These are phyloP conservation scores for Sebastes alutus DNA, from an alignment of 2,797 vertebrate species.

Conservation along the genomic window DNA sequence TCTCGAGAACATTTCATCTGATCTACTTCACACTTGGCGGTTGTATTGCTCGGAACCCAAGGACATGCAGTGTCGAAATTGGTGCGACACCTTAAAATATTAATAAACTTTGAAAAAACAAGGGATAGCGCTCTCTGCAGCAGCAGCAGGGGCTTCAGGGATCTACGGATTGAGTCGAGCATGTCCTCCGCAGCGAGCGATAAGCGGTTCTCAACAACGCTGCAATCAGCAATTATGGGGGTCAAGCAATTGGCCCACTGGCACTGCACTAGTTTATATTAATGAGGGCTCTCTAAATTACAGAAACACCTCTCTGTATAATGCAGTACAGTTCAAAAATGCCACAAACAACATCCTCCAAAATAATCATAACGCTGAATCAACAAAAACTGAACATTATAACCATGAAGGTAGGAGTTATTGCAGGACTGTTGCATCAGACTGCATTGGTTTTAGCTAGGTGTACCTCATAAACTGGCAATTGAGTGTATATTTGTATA, in stretches of 20 bases:
- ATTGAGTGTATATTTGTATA: slow-evolving; percentile 17
- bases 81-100: too few relatives aligned
- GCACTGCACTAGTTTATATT: neutral
- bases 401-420: neutral
- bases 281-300: neutral
- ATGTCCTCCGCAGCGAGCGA: too few relatives aligned
- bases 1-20: too few relatives aligned
- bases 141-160: too few relatives aligned
- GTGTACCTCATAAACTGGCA: slow-evolving; percentile 35
- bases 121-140: too few relatives aligned
- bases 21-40: too few relatives aligned
- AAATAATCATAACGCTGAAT: neutral
- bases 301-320: neutral
- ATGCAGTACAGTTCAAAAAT: slow-evolving; percentile 1
- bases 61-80: too few relatives aligned
- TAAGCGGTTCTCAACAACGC: too few relatives aligned
- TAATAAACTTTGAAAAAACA: too few relatives aligned
- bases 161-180: too few relatives aligned
- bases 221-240: neutral
- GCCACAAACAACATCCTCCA: neutral
- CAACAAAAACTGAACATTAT: neutral
- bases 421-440: neutral
- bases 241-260: neutral
- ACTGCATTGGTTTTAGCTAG: neutral
- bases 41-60: too few relatives aligned